Evolutionary conservation across 2,888 invertebrate species (phyloP).

Genomic region (Athetis lepigone): DNA sequence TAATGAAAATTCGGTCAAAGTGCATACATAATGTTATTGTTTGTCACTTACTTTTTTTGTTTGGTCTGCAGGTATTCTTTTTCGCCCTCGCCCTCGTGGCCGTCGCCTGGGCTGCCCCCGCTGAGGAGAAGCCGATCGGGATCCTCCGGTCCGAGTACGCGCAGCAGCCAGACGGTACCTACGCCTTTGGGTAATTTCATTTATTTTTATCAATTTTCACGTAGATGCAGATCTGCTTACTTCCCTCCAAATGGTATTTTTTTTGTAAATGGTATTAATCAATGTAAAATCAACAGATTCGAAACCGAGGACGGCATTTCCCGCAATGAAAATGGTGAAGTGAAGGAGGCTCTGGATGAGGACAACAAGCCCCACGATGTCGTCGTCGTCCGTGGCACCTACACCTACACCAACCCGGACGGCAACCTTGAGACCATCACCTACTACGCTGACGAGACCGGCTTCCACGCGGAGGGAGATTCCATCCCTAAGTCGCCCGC

Average conservation of each 20-base stretch:
- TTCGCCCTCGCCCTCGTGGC: constrained; percentile 60
- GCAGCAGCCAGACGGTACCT: constrained; percentile 22
- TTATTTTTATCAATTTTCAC: background rate
- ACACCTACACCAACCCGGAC: constrained; percentile 89
- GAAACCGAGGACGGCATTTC: constrained; percentile 90
- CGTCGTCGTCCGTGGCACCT: constrained; percentile 91
- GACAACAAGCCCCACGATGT: constrained; percentile 90
- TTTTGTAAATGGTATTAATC: background rate
- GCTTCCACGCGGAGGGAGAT: constrained; percentile 91
- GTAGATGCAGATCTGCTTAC: background rate
- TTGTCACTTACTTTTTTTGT: constrained; percentile 1
- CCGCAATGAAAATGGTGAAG: constrained; percentile 86
- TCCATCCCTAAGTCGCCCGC: constrained; percentile 90
- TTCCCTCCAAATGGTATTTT: background rate
- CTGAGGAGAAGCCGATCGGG: background rate
- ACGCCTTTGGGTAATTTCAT: constrained; percentile 26
- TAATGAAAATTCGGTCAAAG: background rate
- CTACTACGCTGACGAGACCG: constrained; percentile 92
- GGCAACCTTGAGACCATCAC: constrained; percentile 86
- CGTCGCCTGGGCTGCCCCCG: constrained; percentile 38
- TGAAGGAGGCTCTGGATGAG: constrained; percentile 83
- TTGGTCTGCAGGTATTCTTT: constrained; percentile 42
- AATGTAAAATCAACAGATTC: constrained; percentile 41
- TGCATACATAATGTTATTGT: too few species aligned
- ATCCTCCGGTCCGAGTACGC: background rate